phyloP scores from a whole-genome alignment of 1,140 invertebrate genomes.

The Drosophila busckii region DNA sequence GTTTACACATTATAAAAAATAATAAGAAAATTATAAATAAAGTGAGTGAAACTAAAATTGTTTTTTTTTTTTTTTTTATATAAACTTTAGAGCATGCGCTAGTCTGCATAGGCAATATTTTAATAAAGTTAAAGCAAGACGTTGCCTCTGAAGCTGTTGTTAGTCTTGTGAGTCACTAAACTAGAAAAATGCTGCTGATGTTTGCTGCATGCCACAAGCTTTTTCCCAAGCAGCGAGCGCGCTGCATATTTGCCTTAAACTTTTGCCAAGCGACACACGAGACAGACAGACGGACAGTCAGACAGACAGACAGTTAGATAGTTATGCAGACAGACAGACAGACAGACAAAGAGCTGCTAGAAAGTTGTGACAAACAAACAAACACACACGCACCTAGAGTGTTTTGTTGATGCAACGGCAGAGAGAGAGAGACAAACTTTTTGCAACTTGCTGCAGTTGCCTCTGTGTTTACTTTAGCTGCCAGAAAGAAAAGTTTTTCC shows the following conservation, averaged over 20 bases:
- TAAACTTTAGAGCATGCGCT: constrained; percentile 14
- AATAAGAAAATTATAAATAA: too few relatives aligned
- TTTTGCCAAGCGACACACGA: constrained; percentile 42
- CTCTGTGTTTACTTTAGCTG: constrained; percentile 46
- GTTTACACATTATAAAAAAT: too few relatives aligned
- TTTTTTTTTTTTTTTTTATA: too few relatives aligned
- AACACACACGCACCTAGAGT: too few relatives aligned
- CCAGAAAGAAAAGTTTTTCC: constrained; percentile 28
- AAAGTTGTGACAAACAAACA: neutral
- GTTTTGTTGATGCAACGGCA: neutral
- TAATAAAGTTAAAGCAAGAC: too few relatives aligned
- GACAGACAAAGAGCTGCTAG: neutral
- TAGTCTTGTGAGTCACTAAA: constrained; percentile 5
- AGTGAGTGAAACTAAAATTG: too few relatives aligned
- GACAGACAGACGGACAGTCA: constrained; percentile 14
- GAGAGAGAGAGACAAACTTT: neutral
- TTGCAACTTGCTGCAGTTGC: constrained; percentile 22
- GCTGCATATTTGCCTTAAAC: constrained; percentile 70
- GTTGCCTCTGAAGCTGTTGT: neutral
- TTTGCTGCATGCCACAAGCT: constrained; percentile 66
- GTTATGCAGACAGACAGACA: constrained; percentile 2
- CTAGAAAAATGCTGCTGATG: constrained; percentile 51
- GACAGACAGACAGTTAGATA: constrained; percentile 19
- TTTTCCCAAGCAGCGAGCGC: constrained; percentile 42
- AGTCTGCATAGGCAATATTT: too few relatives aligned